Evolutionary conservation across 2,888 invertebrate genomes (phyloP).

Genomic region (Spilarctia lutea): DNA sequence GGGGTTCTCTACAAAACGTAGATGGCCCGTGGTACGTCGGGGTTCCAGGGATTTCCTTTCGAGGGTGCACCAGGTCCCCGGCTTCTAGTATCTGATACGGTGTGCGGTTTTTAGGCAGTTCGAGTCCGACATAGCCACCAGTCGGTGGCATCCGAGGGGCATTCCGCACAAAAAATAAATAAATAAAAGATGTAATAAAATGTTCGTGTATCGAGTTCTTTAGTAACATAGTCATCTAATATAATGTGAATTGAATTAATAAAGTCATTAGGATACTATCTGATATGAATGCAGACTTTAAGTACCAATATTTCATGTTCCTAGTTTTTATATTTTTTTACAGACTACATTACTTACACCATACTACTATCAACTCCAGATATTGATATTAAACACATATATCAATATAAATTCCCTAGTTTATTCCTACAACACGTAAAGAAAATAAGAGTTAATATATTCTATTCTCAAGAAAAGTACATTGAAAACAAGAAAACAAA

Average conservation of each 20-base stretch:
- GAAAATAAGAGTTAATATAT: slow-evolving; percentile 37
- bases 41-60: no score
- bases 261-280: no score
- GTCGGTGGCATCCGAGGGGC: no score
- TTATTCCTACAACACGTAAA: slow-evolving; percentile 20
- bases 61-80: no score
- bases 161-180: no score
- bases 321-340: background rate
- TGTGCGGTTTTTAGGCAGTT: no score
- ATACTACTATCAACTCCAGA: background rate
- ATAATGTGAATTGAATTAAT: background rate
- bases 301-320: background rate
- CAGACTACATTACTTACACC: background rate
- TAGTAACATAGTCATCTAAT: background rate
- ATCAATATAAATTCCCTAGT: slow-evolving; percentile 29
- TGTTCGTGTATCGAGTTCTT: background rate
- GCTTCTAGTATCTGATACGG: no score
- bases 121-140: no score
- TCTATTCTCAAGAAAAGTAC: slow-evolving; percentile 27
- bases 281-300: background rate
- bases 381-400: slow-evolving; percentile 19
- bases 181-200: no score
- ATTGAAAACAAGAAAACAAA: slow-evolving; percentile 35
- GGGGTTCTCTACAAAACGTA: no score
- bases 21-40: no score